These are phyloP conservation scores for Galerucella pusilla DNA, from an alignment of 2,888 invertebrate genomes.

Conservation along the genomic window DNA sequence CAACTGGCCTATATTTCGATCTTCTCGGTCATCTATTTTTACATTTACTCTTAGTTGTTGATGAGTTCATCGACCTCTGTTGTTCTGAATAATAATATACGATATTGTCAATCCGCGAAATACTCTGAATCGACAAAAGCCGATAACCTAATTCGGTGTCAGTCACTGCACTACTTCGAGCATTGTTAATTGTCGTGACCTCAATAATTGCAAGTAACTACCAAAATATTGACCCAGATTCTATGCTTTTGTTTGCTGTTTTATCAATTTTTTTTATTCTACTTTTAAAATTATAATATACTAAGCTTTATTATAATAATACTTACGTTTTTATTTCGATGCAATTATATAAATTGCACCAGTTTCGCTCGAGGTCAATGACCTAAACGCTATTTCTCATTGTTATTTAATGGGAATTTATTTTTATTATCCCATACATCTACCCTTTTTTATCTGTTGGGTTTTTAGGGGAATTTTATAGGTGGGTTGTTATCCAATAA, in stretches of 20 bases:
- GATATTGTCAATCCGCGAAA: slow-evolving; percentile 54
- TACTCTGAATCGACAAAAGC: slow-evolving; percentile 47
- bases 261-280: slow-evolving; percentile 25
- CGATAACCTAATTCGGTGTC: slow-evolving; percentile 56
- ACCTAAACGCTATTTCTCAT: slow-evolving; percentile 28
- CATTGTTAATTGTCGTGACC: slow-evolving; percentile 48
- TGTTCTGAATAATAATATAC: slow-evolving; percentile 42
- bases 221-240: slow-evolving; percentile 38
- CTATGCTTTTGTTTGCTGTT: slow-evolving; percentile 30
- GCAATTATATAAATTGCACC: slow-evolving; percentile 48
- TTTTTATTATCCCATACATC: neutral
- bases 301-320: slow-evolving; percentile 43
- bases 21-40: slow-evolving; percentile 26
- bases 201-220: slow-evolving; percentile 43
- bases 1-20: slow-evolving; percentile 21
- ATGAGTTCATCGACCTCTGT: slow-evolving; percentile 41
- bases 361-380: slow-evolving; percentile 46
- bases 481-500: neutral
- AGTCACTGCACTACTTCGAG: slow-evolving; percentile 48
- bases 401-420: neutral
- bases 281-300: slow-evolving; percentile 35
- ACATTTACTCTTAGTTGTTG: slow-evolving; percentile 31
- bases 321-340: slow-evolving; percentile 50
- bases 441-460: neutral
- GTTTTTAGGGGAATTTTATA: neutral